Evolutionary conservation across 2,888 invertebrate genomes (phyloP), one percentile per base, ranked within the genome.

Genomic region (Terebella lapidaria): DNA sequence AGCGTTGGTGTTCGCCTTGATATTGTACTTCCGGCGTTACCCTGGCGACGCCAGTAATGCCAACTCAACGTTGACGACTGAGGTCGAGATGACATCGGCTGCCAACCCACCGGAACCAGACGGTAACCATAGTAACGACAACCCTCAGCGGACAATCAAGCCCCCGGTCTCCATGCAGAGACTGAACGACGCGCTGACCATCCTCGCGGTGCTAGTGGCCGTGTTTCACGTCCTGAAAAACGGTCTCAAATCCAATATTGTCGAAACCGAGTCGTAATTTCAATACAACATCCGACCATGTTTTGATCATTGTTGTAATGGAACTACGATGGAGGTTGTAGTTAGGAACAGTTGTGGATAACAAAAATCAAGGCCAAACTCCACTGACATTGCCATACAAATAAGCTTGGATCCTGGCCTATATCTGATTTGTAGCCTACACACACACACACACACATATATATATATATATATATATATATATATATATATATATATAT

Each of bases 401-500:
- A n/a, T n/a, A n/a, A n/a, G n/a, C n/a, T n/a, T n/a, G n/a, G n/a
- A n/a, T 35, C n/a, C 42, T 35, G n/a, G 42, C 42, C 10, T 35
- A 35, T 35, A 35, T 35, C 42, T 35, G 10, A 10, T n/a, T 35
- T 35, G 10, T 35, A 54, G 54, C 27, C 5, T 10, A 10, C n/a
- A 5, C 20, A 27, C 29, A 54, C 24, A 56, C 45, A 56, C 25
- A 20, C 56, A 45, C 18, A 56, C 22, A 56, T 56, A 56, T 28
- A 45, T 56, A 35, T 20, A 56, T 56, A 56, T 30, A 56, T 45
- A 56, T 18, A 56, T 56, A 56, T 24, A 56, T 56, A 51, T 30
- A 56, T 45, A 45, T 25, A 56, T 22, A 29, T 26, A 54, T 54
- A 54, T 22, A 54, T 35, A 29, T 5, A 54, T 29, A 18, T 22